A percentile compares a stretch with the other conserved stretches of the same genome.
phyloP scores from a whole-genome alignment of 2,888 invertebrate species.

The Deroplatys truncata region DNA sequence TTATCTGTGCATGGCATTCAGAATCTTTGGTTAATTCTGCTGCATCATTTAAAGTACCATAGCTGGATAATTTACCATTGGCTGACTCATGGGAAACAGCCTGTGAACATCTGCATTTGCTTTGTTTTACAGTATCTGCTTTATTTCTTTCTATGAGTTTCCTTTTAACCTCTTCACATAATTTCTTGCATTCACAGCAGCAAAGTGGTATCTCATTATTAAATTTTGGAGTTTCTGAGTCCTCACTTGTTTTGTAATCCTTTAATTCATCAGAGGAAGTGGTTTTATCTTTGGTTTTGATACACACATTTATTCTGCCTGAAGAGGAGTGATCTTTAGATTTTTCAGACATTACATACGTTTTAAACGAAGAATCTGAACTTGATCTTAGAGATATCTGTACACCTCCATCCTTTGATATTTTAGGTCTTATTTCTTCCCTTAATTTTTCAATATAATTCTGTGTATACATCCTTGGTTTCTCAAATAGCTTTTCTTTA shows the following conservation, averaged over 20 bases:
- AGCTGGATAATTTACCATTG: background rate
- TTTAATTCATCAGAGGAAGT: slow-evolving; percentile 7
- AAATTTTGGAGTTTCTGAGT: background rate
- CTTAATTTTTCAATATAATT: background rate
- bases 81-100: background rate
- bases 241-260: background rate
- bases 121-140: background rate
- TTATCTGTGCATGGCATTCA: background rate
- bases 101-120: background rate
- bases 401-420: background rate
- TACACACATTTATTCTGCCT: background rate
- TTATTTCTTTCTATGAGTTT: background rate
- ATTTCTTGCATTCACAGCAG: slow-evolving; percentile 16
- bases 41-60: background rate
- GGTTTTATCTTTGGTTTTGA: background rate
- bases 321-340: background rate
- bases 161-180: background rate
- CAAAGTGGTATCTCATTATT: background rate
- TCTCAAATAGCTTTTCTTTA: background rate
- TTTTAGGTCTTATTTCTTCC: background rate
- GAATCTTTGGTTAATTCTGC: background rate
- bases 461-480: background rate
- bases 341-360: background rate
- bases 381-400: background rate
- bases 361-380: background rate